Evolutionary conservation across 2,113 vertebrate genomes (phyloP), one percentile per base, ranked within the genome.

Genomic region (Hyaena hyaena): DNA sequence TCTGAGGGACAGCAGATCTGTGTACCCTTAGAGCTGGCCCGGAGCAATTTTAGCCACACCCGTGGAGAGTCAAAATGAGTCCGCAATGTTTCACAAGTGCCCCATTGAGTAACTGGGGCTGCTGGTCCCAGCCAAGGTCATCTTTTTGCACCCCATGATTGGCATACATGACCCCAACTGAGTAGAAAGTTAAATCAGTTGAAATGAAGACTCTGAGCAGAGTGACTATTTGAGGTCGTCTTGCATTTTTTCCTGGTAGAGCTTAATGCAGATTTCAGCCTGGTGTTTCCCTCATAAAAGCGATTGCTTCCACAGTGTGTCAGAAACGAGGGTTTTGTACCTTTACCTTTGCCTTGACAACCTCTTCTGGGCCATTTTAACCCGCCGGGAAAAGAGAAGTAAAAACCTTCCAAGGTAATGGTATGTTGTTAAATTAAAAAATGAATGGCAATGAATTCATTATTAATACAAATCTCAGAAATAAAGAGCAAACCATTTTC

Each of bases 41-140:
- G 87, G 95, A 89, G 83, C 96, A 96, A 96, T 95, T 96, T 98
- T 96, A 96, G 97, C 96, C 98, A 96, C 98, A 98, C 98, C 98
- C 97, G 63, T 43, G 66, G 81, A 97, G 96, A 96, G 96, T 97
- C 97, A 96, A 97, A 94, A 87, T 90, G 98, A 97, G 97, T 95
- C 94, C 10, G 80, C 97, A 11, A 24, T 61, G 95, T 98, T 97
- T 98, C 97, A 98, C 98, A 96, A 96, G 96, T 98, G 97, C 96
- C 98, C 98, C 98, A 92, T 96, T 97, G 98, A 98, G 95, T 77
- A n/a, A 97, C 74, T 86, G 96, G 12, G 96, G 93, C 96, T 95
- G 96, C 24, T 43, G 96, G 97, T 98, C 68, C 98, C 93, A 96
- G 17, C 96, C 98, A 98, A 99, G 98, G 98, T 99, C 98, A 99